Conservation (phyloP, 2,888 invertebrate genomes). For the Orthosia cruda region DNA sequence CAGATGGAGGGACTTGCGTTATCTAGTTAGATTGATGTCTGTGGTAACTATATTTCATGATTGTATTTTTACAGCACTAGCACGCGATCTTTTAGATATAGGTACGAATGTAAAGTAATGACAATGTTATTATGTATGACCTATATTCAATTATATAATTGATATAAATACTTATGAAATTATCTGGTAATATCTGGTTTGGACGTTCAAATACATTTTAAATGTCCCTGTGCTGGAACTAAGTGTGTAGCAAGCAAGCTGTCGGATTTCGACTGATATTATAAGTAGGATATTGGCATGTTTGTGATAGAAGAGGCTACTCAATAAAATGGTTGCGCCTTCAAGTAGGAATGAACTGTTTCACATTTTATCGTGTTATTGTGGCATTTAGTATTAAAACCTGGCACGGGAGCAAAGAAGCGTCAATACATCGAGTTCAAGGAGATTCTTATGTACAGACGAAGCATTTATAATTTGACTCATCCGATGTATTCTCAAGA, state of each 20-base stretch:
- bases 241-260: slow-evolving; percentile 59
- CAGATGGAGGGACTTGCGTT: no score
- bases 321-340: slow-evolving; percentile 64
- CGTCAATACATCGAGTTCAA: slow-evolving; percentile 52
- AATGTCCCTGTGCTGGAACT: slow-evolving; percentile 22
- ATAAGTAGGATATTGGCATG: slow-evolving; percentile 74
- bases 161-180: slow-evolving; percentile 28
- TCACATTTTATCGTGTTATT: slow-evolving; percentile 72
- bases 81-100: slow-evolving; percentile 52
- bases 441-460: slow-evolving; percentile 57
- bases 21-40: no score
- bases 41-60: slow-evolving; percentile 30
- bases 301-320: slow-evolving; percentile 79
- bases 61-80: slow-evolving; percentile 37
- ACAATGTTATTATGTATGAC: slow-evolving; percentile 36
- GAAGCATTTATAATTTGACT: slow-evolving; percentile 35
- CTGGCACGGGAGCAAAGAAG: slow-evolving; percentile 76
- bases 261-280: slow-evolving; percentile 79
- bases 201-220: slow-evolving; percentile 12
- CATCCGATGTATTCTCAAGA: slow-evolving; percentile 49
- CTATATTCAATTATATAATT: slow-evolving; percentile 29
- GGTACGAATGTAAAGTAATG: slow-evolving; percentile 25
- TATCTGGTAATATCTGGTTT: slow-evolving; percentile 28
- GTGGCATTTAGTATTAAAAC: slow-evolving; percentile 82
- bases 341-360: slow-evolving; percentile 70